These are phyloP conservation scores for Palythoa heliodiscus DNA, from an alignment of 92 coral and sea anemone species.

Conservation along the genomic window DNA sequence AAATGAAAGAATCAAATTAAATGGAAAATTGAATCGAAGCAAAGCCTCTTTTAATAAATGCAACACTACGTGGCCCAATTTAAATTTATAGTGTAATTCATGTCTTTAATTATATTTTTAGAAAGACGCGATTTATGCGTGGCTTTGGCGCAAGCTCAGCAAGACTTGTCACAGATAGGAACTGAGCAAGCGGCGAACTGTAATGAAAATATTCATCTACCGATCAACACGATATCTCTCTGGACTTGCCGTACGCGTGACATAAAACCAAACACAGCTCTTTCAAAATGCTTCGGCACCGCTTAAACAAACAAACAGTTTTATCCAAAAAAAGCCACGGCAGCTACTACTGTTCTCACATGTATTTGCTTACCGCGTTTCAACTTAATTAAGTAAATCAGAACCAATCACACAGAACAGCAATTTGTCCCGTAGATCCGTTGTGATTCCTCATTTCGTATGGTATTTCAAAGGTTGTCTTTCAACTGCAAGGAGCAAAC, in stretches of 20 bases:
- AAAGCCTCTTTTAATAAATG: neutral
- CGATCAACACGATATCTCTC: constrained; percentile 10
- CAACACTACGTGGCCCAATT: constrained; percentile 4
- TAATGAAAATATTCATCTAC: constrained; percentile 2
- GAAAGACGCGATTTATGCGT: neutral
- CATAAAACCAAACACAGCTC: constrained; percentile 11
- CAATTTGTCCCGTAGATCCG: neutral
- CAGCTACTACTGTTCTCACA: constrained; percentile 12
- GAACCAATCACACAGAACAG: neutral
- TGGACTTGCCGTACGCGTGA: constrained; percentile 7
- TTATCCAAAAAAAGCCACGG: constrained; percentile 28
- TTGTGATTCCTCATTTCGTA: neutral
- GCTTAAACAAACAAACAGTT: constrained; percentile 33
- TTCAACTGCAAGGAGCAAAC: constrained; percentile 11
- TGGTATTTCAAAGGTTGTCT: constrained; percentile 31
- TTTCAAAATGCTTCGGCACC: constrained; percentile 29
- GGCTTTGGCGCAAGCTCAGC: neutral
- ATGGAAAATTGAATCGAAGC: neutral
- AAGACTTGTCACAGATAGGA: neutral
- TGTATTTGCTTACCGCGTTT: constrained; percentile 36
- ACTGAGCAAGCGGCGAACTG: neutral
- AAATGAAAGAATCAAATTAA: neutral
- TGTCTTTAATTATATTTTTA: neutral
- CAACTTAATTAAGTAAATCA: constrained; percentile 30
- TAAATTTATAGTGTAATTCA: neutral